These are phyloP conservation scores for Bostrychus sinensis DNA, from an alignment of 2,113 vertebrate species.

Conservation along the genomic window DNA sequence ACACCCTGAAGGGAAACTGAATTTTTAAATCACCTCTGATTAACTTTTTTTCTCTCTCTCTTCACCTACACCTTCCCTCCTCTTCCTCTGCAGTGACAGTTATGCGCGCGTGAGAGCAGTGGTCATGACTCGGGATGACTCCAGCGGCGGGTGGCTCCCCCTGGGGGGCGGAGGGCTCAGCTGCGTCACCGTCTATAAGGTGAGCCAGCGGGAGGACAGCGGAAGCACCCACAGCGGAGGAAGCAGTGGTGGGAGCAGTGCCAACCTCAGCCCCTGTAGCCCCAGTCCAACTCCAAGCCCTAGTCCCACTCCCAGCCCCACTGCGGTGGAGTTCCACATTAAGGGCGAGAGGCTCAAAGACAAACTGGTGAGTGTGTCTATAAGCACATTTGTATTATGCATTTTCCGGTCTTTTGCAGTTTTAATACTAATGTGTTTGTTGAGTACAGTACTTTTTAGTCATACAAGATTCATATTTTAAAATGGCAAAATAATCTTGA, in stretches of 20 bases:
- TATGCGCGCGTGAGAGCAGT: conserved; percentile 99
- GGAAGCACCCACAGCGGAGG: conserved; percentile 79
- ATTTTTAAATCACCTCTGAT: conserved; percentile 1
- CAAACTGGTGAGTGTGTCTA: conserved; percentile 88
- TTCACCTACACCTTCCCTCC: background rate
- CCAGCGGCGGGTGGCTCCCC: conserved; percentile 98
- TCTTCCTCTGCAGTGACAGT: conserved; percentile 81
- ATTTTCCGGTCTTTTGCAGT: too few species aligned
- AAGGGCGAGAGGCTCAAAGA: conserved; percentile 98
- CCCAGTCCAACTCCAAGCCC: conserved; percentile 63
- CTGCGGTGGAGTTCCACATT: conserved; percentile 88
- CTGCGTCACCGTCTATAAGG: conserved; percentile 96
- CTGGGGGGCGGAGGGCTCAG: conserved; percentile 95
- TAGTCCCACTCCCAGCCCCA: conserved; percentile 66
- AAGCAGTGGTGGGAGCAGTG: conserved; percentile 69
- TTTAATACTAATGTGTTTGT: too few species aligned
- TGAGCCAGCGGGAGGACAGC: conserved; percentile 90
- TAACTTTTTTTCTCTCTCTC: too few species aligned
- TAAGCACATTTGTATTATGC: too few species aligned
- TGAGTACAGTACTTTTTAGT: too few species aligned
- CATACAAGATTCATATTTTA: too few species aligned
- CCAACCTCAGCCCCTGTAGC: conserved; percentile 68
- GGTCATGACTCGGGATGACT: conserved; percentile 99
- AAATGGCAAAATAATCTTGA: too few species aligned
- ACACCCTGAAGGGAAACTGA: background rate